Evolutionary conservation across 2,888 invertebrate genomes (phyloP).

Genomic region (Criorhina ranunculi): DNA sequence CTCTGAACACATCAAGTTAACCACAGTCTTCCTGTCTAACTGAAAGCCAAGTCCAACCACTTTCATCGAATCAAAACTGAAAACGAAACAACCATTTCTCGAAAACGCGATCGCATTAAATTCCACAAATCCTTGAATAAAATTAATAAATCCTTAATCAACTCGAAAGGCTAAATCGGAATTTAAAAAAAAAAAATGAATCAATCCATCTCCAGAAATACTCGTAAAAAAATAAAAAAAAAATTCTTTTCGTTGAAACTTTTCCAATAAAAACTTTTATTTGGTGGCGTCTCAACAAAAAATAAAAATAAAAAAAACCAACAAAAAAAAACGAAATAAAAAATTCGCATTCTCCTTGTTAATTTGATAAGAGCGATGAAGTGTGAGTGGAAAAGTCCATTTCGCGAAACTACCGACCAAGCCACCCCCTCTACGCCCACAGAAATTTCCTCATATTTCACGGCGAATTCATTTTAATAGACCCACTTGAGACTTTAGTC

Average conservation of each 20-base stretch:
- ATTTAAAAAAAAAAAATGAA: conserved; percentile 18
- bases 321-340: conserved; percentile 21
- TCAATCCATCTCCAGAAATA: conserved; percentile 19
- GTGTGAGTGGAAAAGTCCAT: conserved; percentile 34
- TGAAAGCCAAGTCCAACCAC: too few species aligned
- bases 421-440: background rate
- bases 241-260: conserved; percentile 21
- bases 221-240: conserved; percentile 8
- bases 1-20: too few species aligned
- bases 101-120: too few species aligned
- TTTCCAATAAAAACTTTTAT: conserved; percentile 59
- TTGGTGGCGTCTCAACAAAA: conserved; percentile 20
- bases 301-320: too few species aligned
- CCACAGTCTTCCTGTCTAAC: too few species aligned
- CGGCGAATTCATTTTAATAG: conserved; percentile 58
- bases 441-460: conserved; percentile 47
- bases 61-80: too few species aligned
- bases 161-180: conserved; percentile 6
- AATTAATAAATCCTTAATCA: conserved; percentile 5
- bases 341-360: conserved; percentile 40
- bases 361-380: conserved; percentile 55
- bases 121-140: background rate
- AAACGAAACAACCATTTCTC: too few species aligned
- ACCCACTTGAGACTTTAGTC: conserved; percentile 66
- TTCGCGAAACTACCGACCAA: conserved; percentile 6